A percentile compares a stretch with the other conserved stretches of the same genome.
Conservation (phyloP, 2,113 vertebrate species). For the Gymnarchus niloticus region DNA sequence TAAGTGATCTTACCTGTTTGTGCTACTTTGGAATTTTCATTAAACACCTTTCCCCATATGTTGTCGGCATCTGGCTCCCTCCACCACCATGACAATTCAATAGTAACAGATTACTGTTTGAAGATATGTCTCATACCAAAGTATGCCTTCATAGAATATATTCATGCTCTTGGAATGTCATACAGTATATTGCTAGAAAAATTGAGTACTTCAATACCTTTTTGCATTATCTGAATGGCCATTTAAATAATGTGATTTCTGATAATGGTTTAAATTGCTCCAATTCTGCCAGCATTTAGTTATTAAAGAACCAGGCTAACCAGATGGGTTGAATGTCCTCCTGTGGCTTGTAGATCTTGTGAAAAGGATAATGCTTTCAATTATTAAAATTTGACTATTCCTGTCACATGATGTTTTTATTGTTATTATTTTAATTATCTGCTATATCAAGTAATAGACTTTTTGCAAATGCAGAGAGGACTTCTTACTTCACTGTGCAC, state of each 20-base stretch:
- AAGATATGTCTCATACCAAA: not conserved
- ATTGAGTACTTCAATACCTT: not conserved
- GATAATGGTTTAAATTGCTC: slow-evolving; percentile 4
- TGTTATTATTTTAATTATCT: not conserved
- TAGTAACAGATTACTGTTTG: not conserved
- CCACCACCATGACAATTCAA: too few relatives aligned
- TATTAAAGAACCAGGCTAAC: not conserved
- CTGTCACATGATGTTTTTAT: not conserved
- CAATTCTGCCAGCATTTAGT: not conserved
- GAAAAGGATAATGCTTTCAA: not conserved
- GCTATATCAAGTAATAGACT: too few relatives aligned
- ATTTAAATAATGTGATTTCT: not conserved
- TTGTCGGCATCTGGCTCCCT: too few relatives aligned
- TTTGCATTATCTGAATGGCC: slow-evolving; percentile 1
- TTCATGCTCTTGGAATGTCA: not conserved
- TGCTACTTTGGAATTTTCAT: too few relatives aligned
- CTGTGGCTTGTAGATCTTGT: not conserved
- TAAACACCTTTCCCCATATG: too few relatives aligned
- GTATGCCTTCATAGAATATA: not conserved
- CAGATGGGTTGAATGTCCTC: not conserved
- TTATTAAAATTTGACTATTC: slow-evolving; percentile 1
- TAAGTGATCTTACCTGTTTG: too few relatives aligned
- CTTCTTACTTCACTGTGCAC: not conserved
- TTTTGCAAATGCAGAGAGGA: not conserved
- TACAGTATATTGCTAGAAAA: not conserved